Evolutionary conservation across 2,113 vertebrate genomes (phyloP), one percentile per base, ranked within the genome.

Genomic region (Plotosus lineatus): DNA sequence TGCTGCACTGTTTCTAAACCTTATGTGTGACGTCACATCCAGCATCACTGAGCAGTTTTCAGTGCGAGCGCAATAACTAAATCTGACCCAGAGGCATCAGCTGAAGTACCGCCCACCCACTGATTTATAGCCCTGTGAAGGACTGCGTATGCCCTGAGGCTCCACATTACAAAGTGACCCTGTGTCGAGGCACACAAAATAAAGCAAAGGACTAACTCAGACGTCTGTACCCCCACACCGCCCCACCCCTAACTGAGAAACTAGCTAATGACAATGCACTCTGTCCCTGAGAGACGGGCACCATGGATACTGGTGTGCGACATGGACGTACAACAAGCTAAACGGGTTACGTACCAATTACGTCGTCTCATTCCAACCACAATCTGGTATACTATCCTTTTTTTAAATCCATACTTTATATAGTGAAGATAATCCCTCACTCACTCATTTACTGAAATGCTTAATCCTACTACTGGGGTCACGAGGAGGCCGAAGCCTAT

Each of bases 121-220:
- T 76, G 77, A 82, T 82, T 73, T 85, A 80, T 40, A 79, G 51
- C 23, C 51, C 46, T 75, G n/a, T 61, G 74, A 31, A 75, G 48
- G 42, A 40, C 75, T 72, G 38, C 23, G 36, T 28, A 26, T 75
- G 77, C 48, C 71, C 31, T 26, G n/a, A 66, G 40, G 69, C 69
- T 78, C 26, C 55, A 55, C 74, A 46, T 15, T 55, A 56, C 38
- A 44, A 55, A 23, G 42, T 56, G 75, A 81, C 40, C 56, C 60
- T 15, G 48, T 28, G 23, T 74, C 28, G 50, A 71, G 28, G 51
- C 50, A 48, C 51, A 79, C 51, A 78, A 23, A 75, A 10, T 56
- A 19, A 78, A 75, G 19, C 42, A 46, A 50, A 36, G 26, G 53
- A 61, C 71, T 21, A 75, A 50, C 23, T 55, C 15, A 44, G 58